Evolutionary conservation across 1,140 invertebrate species (phyloP), one percentile per base, ranked within the genome.

Genomic region (Ganaspis sp.): DNA sequence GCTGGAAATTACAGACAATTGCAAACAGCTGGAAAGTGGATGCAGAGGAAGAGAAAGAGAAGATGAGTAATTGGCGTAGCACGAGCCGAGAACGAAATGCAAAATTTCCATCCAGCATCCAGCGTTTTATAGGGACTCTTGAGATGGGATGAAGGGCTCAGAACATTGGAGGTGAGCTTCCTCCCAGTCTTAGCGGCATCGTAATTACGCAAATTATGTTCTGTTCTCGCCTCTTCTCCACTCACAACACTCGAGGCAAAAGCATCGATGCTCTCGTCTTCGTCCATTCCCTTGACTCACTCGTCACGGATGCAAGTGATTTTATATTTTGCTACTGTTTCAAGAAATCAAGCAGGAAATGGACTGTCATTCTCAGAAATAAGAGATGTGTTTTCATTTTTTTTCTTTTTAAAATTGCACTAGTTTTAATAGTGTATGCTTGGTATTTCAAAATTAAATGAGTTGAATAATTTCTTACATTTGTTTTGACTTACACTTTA

Each of bases 171-270:
- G 70, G 80, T 78, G 80, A 80, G 74, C 70, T 37, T 78, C 78
- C 81, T 73, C 53, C 73, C 45, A 81, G 77, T 80, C 78, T 83
- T 77, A 81, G 77, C 84, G 82, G 84, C 80, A 88, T 87, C 86
- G 85, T 84, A 89, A 89, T 89, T 89, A 89, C 88, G 88, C 87
- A 89, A 89, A 89, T 89, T 89, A 87, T 84, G 87, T 84, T 88
- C 87, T 85, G 88, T 89, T 89, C 87, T 89, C 87, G 88, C 88
- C 87, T 87, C 83, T 85, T 86, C 76, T 74, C 80, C 81, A 86
- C 84, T 84, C 77, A 75, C 76, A 75, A 81, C 80, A 80, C 81
- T 81, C 81, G 80, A 79, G 81, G 81, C 79, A 74, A 74, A 80
- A 40, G 53, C 81, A 80, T 81, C 80, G 74, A 81, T 81, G 80